Evolutionary conservation across 2,888 invertebrate genomes (phyloP).

Genomic region (Arrhopalites spinosus): DNA sequence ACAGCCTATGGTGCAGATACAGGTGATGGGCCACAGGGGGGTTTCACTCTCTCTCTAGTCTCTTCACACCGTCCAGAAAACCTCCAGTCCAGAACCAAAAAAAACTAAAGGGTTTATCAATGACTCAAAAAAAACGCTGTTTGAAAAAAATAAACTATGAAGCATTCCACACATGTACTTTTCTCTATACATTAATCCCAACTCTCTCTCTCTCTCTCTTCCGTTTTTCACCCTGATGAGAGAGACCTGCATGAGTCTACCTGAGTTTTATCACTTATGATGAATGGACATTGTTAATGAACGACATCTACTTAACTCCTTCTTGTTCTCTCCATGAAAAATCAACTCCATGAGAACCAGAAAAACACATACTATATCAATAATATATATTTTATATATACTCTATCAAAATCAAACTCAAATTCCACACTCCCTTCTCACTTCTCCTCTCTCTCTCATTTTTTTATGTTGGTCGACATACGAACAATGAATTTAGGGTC

Average conservation of each 20-base stretch:
- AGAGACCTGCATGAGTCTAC: constrained; percentile 20
- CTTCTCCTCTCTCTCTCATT: background rate
- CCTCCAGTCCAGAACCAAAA: background rate
- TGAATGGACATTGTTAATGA: constrained; percentile 54
- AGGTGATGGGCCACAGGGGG: constrained; percentile 53
- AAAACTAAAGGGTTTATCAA: constrained; percentile 19
- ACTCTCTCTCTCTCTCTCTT: no score
- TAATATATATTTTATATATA: no score
- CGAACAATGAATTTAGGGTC: background rate
- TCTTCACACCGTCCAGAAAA: constrained; percentile 26
- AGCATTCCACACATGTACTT: background rate
- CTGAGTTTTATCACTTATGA: constrained; percentile 32
- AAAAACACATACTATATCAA: background rate
- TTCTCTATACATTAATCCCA: no score
- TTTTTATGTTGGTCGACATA: background rate
- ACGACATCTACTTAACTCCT: constrained; percentile 44
- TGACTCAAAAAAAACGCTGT: constrained; percentile 10
- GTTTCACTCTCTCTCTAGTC: constrained; percentile 44
- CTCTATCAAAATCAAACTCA: constrained; percentile 10
- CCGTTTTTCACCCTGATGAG: constrained; percentile 31
- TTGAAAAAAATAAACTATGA: background rate
- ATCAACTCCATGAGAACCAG: background rate
- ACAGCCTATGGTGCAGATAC: constrained; percentile 55
- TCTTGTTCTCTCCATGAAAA: background rate
- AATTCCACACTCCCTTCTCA: background rate